These are phyloP conservation scores for Morinoia aosen DNA, from an alignment of 2,888 invertebrate species.

Conservation along the genomic window DNA sequence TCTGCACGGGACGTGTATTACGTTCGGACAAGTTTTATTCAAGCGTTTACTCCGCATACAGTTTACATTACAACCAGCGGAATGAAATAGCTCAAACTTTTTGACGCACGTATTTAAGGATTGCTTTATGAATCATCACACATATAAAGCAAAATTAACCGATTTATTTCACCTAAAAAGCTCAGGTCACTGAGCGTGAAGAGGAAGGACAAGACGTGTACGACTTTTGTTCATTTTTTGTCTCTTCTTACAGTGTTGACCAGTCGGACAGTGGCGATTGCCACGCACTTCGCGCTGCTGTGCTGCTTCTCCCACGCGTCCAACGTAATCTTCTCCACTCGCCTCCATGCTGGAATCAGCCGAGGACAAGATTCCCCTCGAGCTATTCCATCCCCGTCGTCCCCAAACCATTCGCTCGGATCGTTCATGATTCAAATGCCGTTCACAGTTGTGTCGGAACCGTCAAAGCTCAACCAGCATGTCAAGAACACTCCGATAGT, in stretches of 20 bases:
- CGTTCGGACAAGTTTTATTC: background rate
- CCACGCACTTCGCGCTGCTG: background rate
- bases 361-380: background rate
- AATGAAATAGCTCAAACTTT: background rate
- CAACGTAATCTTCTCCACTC: background rate
- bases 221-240: background rate
- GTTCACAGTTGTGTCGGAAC: conserved; percentile 30
- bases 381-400: background rate
- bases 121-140: background rate
- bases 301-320: background rate
- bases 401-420: background rate
- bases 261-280: background rate
- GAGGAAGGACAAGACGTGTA: background rate
- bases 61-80: background rate
- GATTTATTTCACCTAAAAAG: background rate
- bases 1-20: too few relatives aligned
- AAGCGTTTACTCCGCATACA: background rate
- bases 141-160: background rate
- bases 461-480: background rate
- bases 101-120: background rate
- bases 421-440: conserved; percentile 54
- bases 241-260: background rate
- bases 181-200: background rate
- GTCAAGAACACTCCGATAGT: background rate
- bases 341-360: background rate